These are phyloP conservation scores for Cyclargus thomasi DNA, from an alignment of 1,140 invertebrate genomes.

Conservation along the genomic window DNA sequence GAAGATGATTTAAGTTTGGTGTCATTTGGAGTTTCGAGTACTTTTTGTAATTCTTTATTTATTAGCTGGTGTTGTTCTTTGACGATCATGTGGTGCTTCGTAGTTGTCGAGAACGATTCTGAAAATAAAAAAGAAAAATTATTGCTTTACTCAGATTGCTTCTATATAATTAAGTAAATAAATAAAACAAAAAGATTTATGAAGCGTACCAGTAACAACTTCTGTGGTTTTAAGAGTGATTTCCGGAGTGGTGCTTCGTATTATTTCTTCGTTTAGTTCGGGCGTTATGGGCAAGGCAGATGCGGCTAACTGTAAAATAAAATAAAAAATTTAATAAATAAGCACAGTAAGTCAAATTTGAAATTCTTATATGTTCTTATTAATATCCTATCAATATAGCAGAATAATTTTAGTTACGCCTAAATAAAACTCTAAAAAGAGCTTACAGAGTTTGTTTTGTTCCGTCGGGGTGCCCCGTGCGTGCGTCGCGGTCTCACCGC, in stretches of 20 bases:
- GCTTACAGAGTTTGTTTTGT: constrained; percentile 76
- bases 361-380: too few relatives aligned
- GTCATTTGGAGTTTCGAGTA: constrained; percentile 67
- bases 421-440: background rate
- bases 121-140: constrained; percentile 30
- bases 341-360: too few relatives aligned
- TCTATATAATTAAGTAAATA: background rate
- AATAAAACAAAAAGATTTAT: background rate
- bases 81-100: constrained; percentile 59
- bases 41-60: constrained; percentile 56
- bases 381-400: too few relatives aligned
- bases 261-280: constrained; percentile 83
- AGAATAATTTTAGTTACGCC: too few relatives aligned
- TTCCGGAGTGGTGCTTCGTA: constrained; percentile 77
- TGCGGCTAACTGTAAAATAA: constrained; percentile 60
- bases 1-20: constrained; percentile 80
- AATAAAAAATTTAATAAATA: constrained; percentile 7
- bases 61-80: constrained; percentile 59
- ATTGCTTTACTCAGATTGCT: background rate
- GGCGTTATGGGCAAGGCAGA: constrained; percentile 80
- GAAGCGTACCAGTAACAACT: constrained; percentile 62
- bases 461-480: constrained; percentile 80
- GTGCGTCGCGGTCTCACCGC: constrained; percentile 84
- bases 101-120: constrained; percentile 71
- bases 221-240: constrained; percentile 58